Percentiles rank a stretch among this genome's conserved stretches.
Evolutionary conservation across 2,113 vertebrate genomes (phyloP).

Genomic region (Chloroceryle aenea): DNA sequence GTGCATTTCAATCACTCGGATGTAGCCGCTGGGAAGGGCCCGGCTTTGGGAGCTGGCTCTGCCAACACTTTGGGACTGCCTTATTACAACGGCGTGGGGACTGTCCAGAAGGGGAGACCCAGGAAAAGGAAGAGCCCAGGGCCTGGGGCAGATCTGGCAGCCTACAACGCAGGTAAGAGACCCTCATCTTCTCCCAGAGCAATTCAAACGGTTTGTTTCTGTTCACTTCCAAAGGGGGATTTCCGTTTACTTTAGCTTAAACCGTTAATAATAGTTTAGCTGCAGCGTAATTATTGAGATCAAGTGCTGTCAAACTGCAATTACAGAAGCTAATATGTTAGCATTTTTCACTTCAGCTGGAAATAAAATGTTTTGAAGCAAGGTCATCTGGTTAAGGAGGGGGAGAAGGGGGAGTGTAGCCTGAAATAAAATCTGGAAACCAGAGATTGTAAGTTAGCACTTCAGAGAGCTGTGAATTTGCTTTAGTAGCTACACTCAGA

Average conservation of each 20-base stretch:
- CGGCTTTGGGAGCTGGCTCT: constrained; percentile 83
- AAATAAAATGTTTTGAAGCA: constrained; percentile 73
- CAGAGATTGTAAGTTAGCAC: constrained; percentile 67
- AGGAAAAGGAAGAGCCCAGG: constrained; percentile 96
- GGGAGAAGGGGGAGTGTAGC: constrained; percentile 33
- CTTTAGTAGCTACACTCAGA: background rate
- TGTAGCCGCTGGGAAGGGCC: constrained; percentile 88
- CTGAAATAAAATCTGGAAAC: constrained; percentile 73
- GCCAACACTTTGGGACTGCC: constrained; percentile 92
- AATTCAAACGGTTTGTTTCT: constrained; percentile 38
- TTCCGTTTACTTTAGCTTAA: constrained; percentile 74
- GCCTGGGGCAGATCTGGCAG: constrained; percentile 92
- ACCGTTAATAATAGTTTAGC: constrained; percentile 77
- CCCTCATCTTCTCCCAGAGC: background rate
- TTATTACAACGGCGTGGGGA: constrained; percentile 97
- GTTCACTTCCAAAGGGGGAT: constrained; percentile 64
- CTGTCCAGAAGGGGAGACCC: constrained; percentile 96
- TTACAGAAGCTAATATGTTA: constrained; percentile 73
- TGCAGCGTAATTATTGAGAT: constrained; percentile 75
- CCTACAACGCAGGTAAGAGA: constrained; percentile 95
- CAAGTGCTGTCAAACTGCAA: constrained; percentile 75
- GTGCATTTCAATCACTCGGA: constrained; percentile 94
- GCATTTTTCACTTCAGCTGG: constrained; percentile 75
- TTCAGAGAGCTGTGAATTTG: constrained; percentile 65
- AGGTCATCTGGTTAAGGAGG: constrained; percentile 71